Evolutionary conservation across 92 coral and sea anemone genomes (phyloP), one percentile per base, ranked within the genome.

Genomic region (Porites evermanni): DNA sequence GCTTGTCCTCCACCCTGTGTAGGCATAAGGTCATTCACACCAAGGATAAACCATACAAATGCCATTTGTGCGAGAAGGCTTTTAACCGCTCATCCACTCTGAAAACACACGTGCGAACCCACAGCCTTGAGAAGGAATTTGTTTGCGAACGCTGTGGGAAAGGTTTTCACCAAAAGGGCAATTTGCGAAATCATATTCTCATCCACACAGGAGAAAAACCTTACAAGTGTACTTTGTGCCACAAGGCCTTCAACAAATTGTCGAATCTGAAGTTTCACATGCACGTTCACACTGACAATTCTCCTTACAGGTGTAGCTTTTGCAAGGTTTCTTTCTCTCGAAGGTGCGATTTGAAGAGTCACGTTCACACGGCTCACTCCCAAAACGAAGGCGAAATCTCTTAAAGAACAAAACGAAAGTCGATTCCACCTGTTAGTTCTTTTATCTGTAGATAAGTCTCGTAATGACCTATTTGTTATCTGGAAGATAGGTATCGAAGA

Each of bases 191-290:
- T 83, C 98, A 95, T 76, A 80, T 84, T 60, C 90, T 95, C 4
- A 95, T 95, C 70, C 98, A 95, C 85, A 95, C 98, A 0, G 98
- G 98, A 3, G 98, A 95, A 77, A 95, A 95, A 67, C 98, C 98
- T 0, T 93, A 92, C 72, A 95, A 90, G 83, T 95, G 98, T 58
- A 76, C 79, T 0, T 70, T 95, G 67, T 95, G 98, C 67, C 94
- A 91, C 64, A 95, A 95, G 63, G 98, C 98, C 24, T 95, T 95
- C 75, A 95, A 95, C 79, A 95, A 95, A 85, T 90, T 95, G 72
- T 95, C 98, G 26, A 95, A 95, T 71, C 79, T 95, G 70, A 95
- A 95, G 74, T 95, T 95, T 70, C 98, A 95, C 53, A 93, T 95
- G 86, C 98, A 95, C 47, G 91, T 95, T 3, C 98, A 95, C 52